These are phyloP conservation scores for Drosophila putrida DNA, from an alignment of 2,888 invertebrate genomes.

Conservation along the genomic window DNA sequence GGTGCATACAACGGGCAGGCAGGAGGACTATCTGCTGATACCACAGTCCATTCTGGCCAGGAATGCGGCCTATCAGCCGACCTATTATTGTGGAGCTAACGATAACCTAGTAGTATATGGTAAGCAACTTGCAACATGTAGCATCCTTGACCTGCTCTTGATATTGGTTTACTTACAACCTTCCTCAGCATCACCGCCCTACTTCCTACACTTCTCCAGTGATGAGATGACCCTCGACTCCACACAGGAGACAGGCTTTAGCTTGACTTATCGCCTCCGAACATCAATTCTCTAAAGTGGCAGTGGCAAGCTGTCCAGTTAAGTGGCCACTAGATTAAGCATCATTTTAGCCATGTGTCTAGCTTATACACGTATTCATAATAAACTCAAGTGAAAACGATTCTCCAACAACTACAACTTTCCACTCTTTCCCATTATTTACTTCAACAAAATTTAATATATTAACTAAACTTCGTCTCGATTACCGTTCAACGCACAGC, in stretches of 20 bases:
- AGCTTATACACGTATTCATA: constrained; percentile 2
- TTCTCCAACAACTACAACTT: not conserved
- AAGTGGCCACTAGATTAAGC: constrained; percentile 53
- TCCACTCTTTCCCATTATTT: not conserved
- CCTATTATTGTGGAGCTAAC: constrained; percentile 83
- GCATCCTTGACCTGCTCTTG: constrained; percentile 12
- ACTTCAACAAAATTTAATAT: not conserved
- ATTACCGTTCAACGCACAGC: too few relatives aligned
- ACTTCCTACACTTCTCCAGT: constrained; percentile 87
- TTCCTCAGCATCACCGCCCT: constrained; percentile 87
- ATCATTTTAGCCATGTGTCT: constrained; percentile 29
- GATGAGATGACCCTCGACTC: constrained; percentile 85
- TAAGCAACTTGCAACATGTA: constrained; percentile 40
- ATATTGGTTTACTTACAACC: constrained; percentile 19
- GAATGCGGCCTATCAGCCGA: constrained; percentile 79
- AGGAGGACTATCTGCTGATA: constrained; percentile 87
- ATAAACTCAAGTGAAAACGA: constrained; percentile 10
- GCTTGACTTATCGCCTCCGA: constrained; percentile 74
- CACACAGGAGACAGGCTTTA: constrained; percentile 81
- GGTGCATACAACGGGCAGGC: constrained; percentile 85
- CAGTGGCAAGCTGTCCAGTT: constrained; percentile 25
- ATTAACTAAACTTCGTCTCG: constrained; percentile 1
- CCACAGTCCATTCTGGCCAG: constrained; percentile 85
- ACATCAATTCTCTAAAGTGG: constrained; percentile 55
- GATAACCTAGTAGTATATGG: constrained; percentile 67